These are phyloP conservation scores for Mandrillus leucophaeus DNA, from an alignment of 2,113 vertebrate species.

Conservation along the genomic window DNA sequence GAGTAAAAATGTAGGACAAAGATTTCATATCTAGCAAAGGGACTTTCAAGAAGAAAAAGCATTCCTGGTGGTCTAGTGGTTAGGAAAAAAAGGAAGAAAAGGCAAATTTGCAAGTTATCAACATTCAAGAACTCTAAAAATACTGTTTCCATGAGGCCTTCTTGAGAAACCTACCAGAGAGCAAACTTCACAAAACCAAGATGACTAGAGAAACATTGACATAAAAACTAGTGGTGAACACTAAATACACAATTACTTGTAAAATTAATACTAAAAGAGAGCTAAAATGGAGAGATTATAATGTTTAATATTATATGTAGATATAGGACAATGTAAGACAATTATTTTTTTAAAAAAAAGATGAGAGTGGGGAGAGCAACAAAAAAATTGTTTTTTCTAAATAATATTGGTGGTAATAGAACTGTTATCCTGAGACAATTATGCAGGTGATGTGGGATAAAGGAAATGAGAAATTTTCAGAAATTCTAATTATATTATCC, in stretches of 20 bases:
- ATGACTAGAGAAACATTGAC: background rate
- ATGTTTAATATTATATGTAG: background rate
- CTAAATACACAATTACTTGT: background rate
- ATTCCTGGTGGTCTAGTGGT: background rate
- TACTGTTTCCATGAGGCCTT: background rate
- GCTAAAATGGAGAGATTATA: background rate
- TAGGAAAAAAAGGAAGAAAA: background rate
- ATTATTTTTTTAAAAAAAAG: background rate
- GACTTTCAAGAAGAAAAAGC: background rate
- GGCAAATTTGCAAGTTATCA: background rate
- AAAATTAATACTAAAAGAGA: background rate
- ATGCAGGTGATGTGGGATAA: background rate
- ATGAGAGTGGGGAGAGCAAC: background rate
- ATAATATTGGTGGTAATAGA: background rate
- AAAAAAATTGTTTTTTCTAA: background rate
- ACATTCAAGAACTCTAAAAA: background rate
- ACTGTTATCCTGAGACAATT: background rate
- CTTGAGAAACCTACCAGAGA: background rate
- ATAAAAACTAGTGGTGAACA: background rate
- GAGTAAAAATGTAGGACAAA: background rate
- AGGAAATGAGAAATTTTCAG: background rate
- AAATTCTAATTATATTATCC: background rate
- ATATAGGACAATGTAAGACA: background rate
- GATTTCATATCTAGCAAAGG: background rate
- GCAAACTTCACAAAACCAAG: background rate